These are phyloP conservation scores for Conopomorpha cramerella DNA, from an alignment of 1,140 invertebrate species.

Conservation along the genomic window DNA sequence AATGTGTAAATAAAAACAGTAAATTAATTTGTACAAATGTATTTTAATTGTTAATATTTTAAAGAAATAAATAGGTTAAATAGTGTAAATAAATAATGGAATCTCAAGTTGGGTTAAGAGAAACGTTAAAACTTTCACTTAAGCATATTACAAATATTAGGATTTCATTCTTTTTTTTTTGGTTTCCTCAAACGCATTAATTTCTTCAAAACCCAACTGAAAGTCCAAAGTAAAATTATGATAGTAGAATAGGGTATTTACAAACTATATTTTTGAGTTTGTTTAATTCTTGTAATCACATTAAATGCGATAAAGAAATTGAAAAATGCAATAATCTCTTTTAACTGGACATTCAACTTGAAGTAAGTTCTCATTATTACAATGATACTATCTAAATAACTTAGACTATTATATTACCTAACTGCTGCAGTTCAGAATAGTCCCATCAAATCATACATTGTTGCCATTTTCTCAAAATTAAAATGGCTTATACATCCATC, in stretches of 20 bases:
- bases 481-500: too few species aligned
- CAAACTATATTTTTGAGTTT: conserved; percentile 16
- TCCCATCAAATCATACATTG: conserved; percentile 26
- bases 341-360: too few species aligned
- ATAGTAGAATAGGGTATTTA: conserved; percentile 44
- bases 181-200: conserved; percentile 4
- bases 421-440: conserved; percentile 39
- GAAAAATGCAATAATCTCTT: too few species aligned
- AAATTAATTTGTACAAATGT: conserved; percentile 45
- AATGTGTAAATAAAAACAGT: conserved; percentile 27
- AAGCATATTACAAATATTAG: neutral
- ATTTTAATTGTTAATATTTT: conserved; percentile 47
- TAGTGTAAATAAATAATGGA: conserved; percentile 46
- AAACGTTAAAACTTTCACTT: conserved; percentile 22
- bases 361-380: too few species aligned
- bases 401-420: too few species aligned
- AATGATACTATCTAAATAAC: too few species aligned
- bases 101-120: conserved; percentile 57
- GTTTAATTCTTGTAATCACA: too few species aligned
- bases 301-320: too few species aligned
- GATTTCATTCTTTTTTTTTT: neutral
- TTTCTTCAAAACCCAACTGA: conserved; percentile 57
- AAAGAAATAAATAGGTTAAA: conserved; percentile 45
- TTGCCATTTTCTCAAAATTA: too few species aligned
- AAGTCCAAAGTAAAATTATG: conserved; percentile 34